Evolutionary conservation across 2,888 invertebrate species (phyloP).

Genomic region (Teleogryllus oceanicus): DNA sequence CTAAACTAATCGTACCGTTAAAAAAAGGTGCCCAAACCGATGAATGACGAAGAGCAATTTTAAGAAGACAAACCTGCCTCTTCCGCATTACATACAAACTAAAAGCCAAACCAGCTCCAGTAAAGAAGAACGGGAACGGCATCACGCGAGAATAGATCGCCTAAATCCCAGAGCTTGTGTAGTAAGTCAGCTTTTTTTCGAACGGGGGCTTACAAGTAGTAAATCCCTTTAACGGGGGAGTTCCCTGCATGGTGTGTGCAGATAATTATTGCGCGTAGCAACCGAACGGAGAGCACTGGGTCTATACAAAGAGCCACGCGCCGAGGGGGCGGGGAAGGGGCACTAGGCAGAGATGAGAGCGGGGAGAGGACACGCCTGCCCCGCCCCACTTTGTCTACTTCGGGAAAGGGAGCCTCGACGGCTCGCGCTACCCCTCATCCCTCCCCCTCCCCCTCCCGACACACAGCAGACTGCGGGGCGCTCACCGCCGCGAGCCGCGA

Average conservation of each 20-base stretch:
- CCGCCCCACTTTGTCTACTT: slow-evolving; percentile 9
- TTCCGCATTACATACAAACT: too few relatives aligned
- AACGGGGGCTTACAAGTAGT: slow-evolving; percentile 18
- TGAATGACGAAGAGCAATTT: too few relatives aligned
- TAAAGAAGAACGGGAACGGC: too few relatives aligned
- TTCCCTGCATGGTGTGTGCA: not conserved
- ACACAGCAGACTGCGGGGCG: not conserved
- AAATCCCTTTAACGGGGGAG: slow-evolving; percentile 7
- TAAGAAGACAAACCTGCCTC: too few relatives aligned
- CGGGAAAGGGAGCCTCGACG: not conserved
- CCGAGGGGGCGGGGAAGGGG: not conserved
- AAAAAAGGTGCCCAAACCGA: too few relatives aligned
- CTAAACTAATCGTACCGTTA: too few relatives aligned
- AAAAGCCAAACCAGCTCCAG: too few relatives aligned
- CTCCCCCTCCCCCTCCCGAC: not conserved
- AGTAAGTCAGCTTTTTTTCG: not conserved
- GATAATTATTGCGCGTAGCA: slow-evolving; percentile 6
- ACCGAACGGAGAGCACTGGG: not conserved
- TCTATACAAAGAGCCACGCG: slow-evolving; percentile 6
- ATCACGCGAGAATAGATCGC: too few relatives aligned
- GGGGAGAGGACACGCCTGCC: not conserved
- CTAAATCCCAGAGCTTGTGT: too few relatives aligned
- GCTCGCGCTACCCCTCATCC: not conserved
- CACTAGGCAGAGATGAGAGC: not conserved
- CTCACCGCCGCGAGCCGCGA: not conserved